phyloP scores from a whole-genome alignment of 2,113 vertebrate genomes.

The Sturnira hondurensis region DNA sequence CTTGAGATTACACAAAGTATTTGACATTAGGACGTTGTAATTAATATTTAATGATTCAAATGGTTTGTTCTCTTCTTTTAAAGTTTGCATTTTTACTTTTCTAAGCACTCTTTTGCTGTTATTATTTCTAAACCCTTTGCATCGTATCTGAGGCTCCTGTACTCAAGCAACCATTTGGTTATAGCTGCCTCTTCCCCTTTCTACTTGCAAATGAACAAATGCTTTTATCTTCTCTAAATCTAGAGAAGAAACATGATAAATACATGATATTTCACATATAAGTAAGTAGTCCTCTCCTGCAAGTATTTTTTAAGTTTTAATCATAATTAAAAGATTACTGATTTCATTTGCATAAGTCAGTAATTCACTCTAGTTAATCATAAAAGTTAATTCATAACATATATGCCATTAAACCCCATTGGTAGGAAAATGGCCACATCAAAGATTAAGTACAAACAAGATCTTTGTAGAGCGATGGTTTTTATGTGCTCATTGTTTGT shows the following conservation, averaged over 20 bases:
- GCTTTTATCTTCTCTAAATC: background rate
- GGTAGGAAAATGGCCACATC: background rate
- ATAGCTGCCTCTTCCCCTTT: background rate
- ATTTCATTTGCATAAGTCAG: background rate
- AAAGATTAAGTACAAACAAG: background rate
- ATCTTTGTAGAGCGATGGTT: background rate
- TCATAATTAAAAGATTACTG: constrained; percentile 39
- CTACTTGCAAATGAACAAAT: background rate
- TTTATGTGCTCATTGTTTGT: background rate
- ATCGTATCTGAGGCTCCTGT: background rate
- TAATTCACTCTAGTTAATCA: background rate
- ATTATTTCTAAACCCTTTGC: background rate
- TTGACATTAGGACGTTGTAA: background rate
- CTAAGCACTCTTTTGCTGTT: background rate
- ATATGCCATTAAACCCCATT: background rate
- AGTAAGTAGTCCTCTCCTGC: background rate
- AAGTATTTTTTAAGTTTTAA: background rate
- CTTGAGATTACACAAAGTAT: background rate
- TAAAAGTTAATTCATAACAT: background rate
- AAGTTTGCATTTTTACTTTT: background rate
- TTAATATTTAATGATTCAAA: background rate
- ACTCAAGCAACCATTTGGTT: background rate
- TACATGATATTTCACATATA: constrained; percentile 1
- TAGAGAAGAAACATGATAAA: too few species aligned
- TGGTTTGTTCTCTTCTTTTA: background rate